These are phyloP conservation scores for Periphyllus acericola DNA, from an alignment of 2,888 invertebrate species.

Conservation along the genomic window DNA sequence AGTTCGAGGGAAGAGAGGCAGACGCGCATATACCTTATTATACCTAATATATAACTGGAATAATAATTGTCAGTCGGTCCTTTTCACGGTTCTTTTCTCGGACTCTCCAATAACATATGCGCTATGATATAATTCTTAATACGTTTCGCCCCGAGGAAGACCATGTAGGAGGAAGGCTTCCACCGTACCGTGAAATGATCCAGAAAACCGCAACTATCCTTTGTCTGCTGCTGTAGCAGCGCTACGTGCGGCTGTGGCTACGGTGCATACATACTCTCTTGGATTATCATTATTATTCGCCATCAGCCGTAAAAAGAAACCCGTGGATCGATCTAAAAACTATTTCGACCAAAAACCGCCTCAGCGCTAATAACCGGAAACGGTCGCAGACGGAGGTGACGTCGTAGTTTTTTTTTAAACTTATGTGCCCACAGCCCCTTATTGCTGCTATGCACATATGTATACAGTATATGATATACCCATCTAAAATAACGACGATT, in stretches of 20 bases:
- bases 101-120: not conserved
- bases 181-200: constrained; percentile 56
- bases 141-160: not conserved
- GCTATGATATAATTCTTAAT: constrained; percentile 6
- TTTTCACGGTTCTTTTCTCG: constrained; percentile 20
- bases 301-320: constrained; percentile 24
- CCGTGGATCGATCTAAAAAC: not conserved
- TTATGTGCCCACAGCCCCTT: not conserved
- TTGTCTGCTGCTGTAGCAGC: not conserved
- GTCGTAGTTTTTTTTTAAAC: constrained; percentile 1
- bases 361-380: constrained; percentile 47
- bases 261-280: not conserved
- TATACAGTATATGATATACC: not conserved
- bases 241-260: not conserved
- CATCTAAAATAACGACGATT: not conserved
- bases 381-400: not conserved
- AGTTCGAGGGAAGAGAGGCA: not conserved
- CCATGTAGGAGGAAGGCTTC: not conserved
- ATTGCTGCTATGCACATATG: not conserved
- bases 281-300: constrained; percentile 30
- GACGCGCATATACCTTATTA: not conserved
- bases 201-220: constrained; percentile 50
- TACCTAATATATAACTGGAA: not conserved
- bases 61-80: not conserved
- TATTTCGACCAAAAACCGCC: not conserved